Evolutionary conservation across 2,888 invertebrate genomes (phyloP).

Genomic region (Tubulanus polymorphus): DNA sequence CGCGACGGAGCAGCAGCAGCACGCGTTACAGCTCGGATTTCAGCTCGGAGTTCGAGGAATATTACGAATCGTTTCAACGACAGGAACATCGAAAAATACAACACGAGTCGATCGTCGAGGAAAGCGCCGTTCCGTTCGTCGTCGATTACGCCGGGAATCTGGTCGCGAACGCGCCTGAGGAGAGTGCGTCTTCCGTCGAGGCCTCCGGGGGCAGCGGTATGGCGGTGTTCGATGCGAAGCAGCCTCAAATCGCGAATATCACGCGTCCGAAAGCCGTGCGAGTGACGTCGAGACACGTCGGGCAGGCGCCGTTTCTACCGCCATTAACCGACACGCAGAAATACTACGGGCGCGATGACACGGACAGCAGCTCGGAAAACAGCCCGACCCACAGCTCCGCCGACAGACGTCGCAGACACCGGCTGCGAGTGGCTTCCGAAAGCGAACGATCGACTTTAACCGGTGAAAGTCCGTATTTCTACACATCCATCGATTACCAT

Average conservation of each 20-base stretch:
- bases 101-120: slow-evolving; percentile 40
- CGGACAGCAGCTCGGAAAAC: neutral
- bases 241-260: neutral
- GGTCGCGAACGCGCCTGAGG: slow-evolving; percentile 22
- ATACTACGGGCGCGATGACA: neutral
- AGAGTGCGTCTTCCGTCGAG: slow-evolving; percentile 30
- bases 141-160: slow-evolving; percentile 33
- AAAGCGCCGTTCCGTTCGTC: slow-evolving; percentile 20
- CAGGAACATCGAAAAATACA: slow-evolving; percentile 27
- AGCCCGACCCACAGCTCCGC: neutral
- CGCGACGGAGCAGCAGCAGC: slow-evolving; percentile 55
- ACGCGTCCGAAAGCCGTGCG: neutral
- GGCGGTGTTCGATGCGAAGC: slow-evolving; percentile 19
- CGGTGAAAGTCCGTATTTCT: too few species aligned
- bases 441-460: too few species aligned
- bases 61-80: slow-evolving; percentile 35
- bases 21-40: slow-evolving; percentile 43
- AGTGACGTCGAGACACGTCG: neutral
- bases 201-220: slow-evolving; percentile 24
- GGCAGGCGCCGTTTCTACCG: neutral
- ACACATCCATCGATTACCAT: too few species aligned
- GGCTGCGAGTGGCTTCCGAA: too few species aligned
- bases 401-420: too few species aligned
- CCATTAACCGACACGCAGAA: neutral
- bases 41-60: slow-evolving; percentile 47